Base-by-base conservation (phyloP, 2,113 vertebrate genomes). In the Caranx ignobilis region DNA sequence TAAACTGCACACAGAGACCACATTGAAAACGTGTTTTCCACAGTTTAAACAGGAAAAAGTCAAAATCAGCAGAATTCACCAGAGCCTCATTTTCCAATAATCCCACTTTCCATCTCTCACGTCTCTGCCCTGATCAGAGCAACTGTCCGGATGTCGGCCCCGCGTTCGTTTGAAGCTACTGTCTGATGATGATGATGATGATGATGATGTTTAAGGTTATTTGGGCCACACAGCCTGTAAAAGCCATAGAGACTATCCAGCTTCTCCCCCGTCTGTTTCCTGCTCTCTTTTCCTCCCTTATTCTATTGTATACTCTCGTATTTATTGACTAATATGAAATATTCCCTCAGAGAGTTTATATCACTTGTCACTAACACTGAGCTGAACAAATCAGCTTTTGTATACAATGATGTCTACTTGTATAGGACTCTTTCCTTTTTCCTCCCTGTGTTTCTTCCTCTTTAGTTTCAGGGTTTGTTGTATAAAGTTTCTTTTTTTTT, bases 351-450 rank as follows among this genome's bases (percentile, higher is more conserved):
- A 87, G 80, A 91, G 82, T 94, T 94, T 94, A 62, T 94, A 91
- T 93, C 94, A 92, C 92, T 92, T 90, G 86, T 94, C 91, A 94
- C 92, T 93, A 92, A 94, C 91, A 92, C 93, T 91, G 88, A 88
- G 91, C 92, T 89, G 74, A 92, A 79, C 72, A 39, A 81, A 81
- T 91, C 88, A 79, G 93, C 92, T 90, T 95, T 94, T 94, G 81
- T 94, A 91, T 88, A 87, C 88, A 4, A 88, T 37, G 71, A 90
- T 89, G 87, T 94, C 80, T 71, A 76, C 88, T 54, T 92, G 86
- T 92, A 82, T 87, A 83, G 83, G 82, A 90, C 87, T 68, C 59
- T 69, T 90, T 89, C 84, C 71, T 88, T 65, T 84, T 92, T 88
- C 75, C 64, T 83, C 81, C 89, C 85, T 87, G 39, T 64, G 83